These are phyloP conservation scores for Sebastes alutus DNA, from an alignment of 2,797 vertebrate species.

Conservation along the genomic window DNA sequence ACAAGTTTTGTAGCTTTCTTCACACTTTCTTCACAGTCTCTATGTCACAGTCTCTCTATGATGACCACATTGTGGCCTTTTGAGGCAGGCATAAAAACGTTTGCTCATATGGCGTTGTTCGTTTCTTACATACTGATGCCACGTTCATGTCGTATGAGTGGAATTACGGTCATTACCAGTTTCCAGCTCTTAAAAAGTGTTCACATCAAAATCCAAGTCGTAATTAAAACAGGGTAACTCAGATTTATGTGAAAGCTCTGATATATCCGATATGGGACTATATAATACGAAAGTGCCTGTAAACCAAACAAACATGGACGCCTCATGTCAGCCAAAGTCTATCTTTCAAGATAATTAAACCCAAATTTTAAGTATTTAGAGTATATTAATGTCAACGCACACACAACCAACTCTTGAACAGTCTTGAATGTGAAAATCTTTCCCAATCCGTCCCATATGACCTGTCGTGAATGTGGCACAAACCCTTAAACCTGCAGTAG, in stretches of 20 bases:
- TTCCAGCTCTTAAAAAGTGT: neutral
- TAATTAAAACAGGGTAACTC: neutral
- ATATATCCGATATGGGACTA: neutral
- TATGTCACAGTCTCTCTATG: neutral
- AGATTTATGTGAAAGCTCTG: neutral
- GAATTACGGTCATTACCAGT: neutral
- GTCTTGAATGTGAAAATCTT: neutral
- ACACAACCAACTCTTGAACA: neutral
- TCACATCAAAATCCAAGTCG: neutral
- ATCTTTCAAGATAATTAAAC: neutral
- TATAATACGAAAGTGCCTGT: neutral
- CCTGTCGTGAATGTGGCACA: neutral
- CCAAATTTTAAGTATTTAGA: neutral
- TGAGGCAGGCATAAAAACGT: neutral
- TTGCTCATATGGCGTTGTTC: neutral
- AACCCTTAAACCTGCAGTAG: no score
- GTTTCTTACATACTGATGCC: neutral
- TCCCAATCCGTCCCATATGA: neutral
- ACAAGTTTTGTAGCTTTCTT: fast-evolving
- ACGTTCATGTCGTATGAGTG: neutral
- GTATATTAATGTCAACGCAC: neutral
- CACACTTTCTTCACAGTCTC: neutral
- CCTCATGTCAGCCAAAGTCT: neutral
- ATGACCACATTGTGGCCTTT: neutral
- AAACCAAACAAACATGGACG: neutral